A percentile compares a stretch with the other conserved stretches of the same genome.
These are phyloP conservation scores for Aporrectodea caliginosa DNA, from an alignment of 1,140 invertebrate species.

Conservation along the genomic window DNA sequence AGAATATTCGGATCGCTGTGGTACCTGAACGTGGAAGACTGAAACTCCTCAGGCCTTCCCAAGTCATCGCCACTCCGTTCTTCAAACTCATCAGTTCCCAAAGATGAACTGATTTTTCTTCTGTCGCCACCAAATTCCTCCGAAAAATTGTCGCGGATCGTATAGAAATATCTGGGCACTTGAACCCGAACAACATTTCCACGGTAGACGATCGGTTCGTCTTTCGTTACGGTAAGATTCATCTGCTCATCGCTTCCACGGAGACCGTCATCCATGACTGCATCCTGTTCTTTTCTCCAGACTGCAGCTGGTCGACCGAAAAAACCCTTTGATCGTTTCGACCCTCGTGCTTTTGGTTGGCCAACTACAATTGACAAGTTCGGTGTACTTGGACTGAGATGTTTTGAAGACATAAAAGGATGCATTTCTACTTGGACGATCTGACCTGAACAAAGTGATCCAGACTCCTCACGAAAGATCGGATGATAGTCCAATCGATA, in stretches of 20 bases:
- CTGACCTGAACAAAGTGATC: background rate
- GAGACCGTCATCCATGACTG: background rate
- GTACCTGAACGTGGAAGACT: too few species aligned
- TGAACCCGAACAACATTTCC: background rate
- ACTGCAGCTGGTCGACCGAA: background rate
- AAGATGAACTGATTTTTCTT: background rate
- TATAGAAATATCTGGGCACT: background rate
- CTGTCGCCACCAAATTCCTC: background rate
- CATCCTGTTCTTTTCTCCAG: background rate
- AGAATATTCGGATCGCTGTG: background rate
- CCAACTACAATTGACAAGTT: background rate
- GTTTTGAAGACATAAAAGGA: too few species aligned
- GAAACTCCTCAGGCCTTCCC: background rate
- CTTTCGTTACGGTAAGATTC: background rate
- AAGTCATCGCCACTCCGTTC: background rate
- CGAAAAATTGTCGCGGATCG: background rate
- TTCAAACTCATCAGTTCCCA: background rate
- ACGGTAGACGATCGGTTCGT: background rate
- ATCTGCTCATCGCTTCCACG: background rate
- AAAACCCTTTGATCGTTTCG: background rate
- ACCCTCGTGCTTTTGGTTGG: background rate
- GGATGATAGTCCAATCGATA: background rate
- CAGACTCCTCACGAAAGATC: background rate
- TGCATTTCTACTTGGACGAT: background rate
- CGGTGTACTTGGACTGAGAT: background rate